Evolutionary conservation across 2,113 vertebrate species (phyloP), one percentile per base, ranked within the genome.

Genomic region (Tiliqua scincoides): DNA sequence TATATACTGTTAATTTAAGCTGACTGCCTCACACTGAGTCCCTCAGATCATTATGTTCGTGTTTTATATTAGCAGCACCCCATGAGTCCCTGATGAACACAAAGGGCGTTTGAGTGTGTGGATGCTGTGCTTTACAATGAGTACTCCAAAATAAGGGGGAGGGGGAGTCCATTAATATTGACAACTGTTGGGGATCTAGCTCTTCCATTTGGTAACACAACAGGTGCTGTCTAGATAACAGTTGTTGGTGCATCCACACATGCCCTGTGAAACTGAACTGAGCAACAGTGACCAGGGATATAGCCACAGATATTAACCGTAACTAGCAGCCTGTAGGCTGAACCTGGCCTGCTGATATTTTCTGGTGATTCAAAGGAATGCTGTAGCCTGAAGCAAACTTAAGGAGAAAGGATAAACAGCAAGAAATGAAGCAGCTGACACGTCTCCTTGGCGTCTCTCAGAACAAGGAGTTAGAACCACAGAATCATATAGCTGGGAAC

Each of bases 1-100:
- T 85, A 78, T 10, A 67, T 82, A 83, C 85, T 30, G 76, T 57
- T 78, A 85, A 87, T 83, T 79, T 80, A 75, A 78, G 87, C 54
- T 88, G 72, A 84, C 89, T 6, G 1, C 59, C 57, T 81, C 88
- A 84, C 86, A 0, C 73, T 63, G 77, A 23, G 85, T 62, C 20
- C 54, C 74, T 86, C 71, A 40, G 37, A 80, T 43, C 67, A 83
- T 80, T 82, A 70, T 3, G 70, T 20, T 30, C 1, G 4, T 54
- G 62, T 48, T 84, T 85, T 88, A 43, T 0, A 7, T 71, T 43
- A 15, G 87, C 77, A 25, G 1, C 52, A 32, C 54, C 77, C 1
- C 0, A 35, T 81, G 57, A 20, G 32, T n/a, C 2, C 48, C 80
- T 30, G 77, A 67, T 65, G 59, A 73, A 65, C 68, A n/a, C 48